phyloP scores from a whole-genome alignment of 2,797 vertebrate genomes.

The Muraenolepis orangiensis region DNA sequence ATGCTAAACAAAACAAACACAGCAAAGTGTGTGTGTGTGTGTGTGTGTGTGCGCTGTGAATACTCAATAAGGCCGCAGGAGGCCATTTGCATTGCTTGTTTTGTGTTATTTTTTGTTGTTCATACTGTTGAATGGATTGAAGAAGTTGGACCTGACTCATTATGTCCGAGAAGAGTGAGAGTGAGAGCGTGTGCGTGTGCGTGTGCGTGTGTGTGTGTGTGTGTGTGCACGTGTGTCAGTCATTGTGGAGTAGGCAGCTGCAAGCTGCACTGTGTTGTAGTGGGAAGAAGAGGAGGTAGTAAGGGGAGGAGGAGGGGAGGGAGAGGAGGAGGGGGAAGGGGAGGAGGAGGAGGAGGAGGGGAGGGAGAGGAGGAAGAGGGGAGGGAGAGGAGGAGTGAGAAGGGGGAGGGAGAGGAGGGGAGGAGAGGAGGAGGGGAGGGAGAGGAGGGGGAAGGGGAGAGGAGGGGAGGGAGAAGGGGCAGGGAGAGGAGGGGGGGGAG shows the following conservation, averaged over 20 bases:
- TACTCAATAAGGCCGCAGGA: too few species aligned
- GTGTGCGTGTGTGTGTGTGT: too few species aligned
- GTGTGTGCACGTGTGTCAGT: constrained; percentile 1
- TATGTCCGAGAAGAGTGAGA: too few species aligned
- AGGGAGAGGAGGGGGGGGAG: constrained; percentile 28
- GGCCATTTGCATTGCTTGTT: too few species aligned
- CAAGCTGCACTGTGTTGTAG: constrained; percentile 36
- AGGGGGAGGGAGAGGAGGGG: constrained; percentile 28
- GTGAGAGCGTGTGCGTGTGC: too few species aligned
- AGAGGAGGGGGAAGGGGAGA: constrained; percentile 18
- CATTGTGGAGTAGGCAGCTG: constrained; percentile 17
- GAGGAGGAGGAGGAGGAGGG: constrained; percentile 29
- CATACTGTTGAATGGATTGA: too few species aligned
- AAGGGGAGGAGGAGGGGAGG: constrained; percentile 23
- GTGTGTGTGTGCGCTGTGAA: too few species aligned
- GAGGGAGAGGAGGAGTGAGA: constrained; percentile 17
- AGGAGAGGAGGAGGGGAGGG: constrained; percentile 28
- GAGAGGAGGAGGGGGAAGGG: constrained; percentile 25
- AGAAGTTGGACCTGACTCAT: too few species aligned
- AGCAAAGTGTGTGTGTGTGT: not conserved
- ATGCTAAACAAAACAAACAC: constrained; percentile 14
- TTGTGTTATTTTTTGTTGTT: too few species aligned
- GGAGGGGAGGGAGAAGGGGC: constrained; percentile 20
- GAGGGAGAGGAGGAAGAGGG: constrained; percentile 1
- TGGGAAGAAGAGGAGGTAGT: too few species aligned